These are phyloP conservation scores for Ormyrus nitidulus DNA, from an alignment of 2,888 invertebrate genomes.

Conservation along the genomic window DNA sequence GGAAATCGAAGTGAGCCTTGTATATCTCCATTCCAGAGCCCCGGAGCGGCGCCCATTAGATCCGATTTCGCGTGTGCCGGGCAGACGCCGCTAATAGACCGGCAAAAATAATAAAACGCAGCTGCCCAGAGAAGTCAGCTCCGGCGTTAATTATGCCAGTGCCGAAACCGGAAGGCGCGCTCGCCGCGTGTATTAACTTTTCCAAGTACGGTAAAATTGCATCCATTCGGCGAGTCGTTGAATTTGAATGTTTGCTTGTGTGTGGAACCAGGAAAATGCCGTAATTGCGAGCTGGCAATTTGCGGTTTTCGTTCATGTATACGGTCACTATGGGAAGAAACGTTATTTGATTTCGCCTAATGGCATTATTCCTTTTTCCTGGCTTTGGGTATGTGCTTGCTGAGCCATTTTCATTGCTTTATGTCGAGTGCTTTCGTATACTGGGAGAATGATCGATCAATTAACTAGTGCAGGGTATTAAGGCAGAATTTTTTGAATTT, in stretches of 20 bases:
- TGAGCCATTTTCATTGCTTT: slow-evolving; percentile 24
- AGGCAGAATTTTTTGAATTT: too few species aligned
- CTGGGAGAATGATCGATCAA: slow-evolving; percentile 4
- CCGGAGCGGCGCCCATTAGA: slow-evolving; percentile 32
- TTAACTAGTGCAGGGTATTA: neutral
- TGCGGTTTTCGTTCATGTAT: slow-evolving; percentile 29
- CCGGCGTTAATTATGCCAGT: slow-evolving; percentile 22
- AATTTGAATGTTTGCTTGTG: slow-evolving; percentile 40
- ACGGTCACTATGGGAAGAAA: neutral
- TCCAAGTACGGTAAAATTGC: slow-evolving; percentile 45
- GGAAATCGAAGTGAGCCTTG: slow-evolving; percentile 1
- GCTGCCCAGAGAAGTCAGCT: neutral
- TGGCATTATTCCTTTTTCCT: slow-evolving; percentile 9
- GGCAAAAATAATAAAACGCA: neutral
- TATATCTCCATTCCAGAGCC: neutral
- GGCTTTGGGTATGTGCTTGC: neutral
- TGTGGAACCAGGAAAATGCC: neutral
- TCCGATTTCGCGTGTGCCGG: slow-evolving; percentile 12
- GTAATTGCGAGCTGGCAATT: slow-evolving; percentile 37
- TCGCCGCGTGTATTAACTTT: slow-evolving; percentile 32
- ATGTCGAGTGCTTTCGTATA: neutral
- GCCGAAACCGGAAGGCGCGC: slow-evolving; percentile 35
- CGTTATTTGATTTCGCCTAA: slow-evolving; percentile 28
- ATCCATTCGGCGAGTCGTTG: slow-evolving; percentile 14
- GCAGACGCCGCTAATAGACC: slow-evolving; percentile 26